phyloP scores from a whole-genome alignment of 2,888 invertebrate genomes.

The Mesorhabditis spiculigera region DNA sequence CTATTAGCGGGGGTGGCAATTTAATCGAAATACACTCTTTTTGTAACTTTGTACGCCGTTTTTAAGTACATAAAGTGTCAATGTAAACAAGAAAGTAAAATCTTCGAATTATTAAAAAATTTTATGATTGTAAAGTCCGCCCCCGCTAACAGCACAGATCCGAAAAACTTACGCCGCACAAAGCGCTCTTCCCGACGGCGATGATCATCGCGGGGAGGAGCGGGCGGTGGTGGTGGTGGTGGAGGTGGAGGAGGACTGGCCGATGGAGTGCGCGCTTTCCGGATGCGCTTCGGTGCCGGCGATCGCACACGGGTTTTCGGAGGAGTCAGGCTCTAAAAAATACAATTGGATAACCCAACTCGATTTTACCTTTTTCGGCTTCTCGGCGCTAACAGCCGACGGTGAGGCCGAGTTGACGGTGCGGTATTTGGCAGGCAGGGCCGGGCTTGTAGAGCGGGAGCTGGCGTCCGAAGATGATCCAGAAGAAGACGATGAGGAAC shows the following conservation, averaged over 20 bases:
- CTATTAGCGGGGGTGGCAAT: too few species aligned
- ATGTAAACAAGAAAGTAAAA: too few species aligned
- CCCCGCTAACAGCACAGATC: too few species aligned
- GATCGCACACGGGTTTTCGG: not conserved
- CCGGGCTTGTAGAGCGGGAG: constrained; percentile 10
- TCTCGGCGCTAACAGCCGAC: not conserved
- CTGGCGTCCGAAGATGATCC: not conserved
- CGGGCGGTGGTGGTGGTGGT: constrained; percentile 8
- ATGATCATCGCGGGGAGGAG: not conserved
- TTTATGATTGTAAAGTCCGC: too few species aligned
- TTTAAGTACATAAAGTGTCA: too few species aligned
- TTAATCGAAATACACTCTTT: too few species aligned
- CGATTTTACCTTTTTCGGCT: not conserved
- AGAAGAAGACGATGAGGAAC: constrained; percentile 12
- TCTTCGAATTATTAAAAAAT: too few species aligned
- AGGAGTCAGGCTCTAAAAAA: not conserved
- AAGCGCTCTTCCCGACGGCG: not conserved
- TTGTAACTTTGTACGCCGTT: too few species aligned
- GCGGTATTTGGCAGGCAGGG: constrained; percentile 17
- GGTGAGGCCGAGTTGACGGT: not conserved
- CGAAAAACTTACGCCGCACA: constrained; percentile 5
- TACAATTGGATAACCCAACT: not conserved
- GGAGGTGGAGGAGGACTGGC: constrained; percentile 11
- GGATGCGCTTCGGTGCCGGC: not conserved
- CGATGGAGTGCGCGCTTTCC: not conserved